These are phyloP conservation scores for Cybosia mesomella DNA, from an alignment of 2,888 invertebrate genomes.

Conservation along the genomic window DNA sequence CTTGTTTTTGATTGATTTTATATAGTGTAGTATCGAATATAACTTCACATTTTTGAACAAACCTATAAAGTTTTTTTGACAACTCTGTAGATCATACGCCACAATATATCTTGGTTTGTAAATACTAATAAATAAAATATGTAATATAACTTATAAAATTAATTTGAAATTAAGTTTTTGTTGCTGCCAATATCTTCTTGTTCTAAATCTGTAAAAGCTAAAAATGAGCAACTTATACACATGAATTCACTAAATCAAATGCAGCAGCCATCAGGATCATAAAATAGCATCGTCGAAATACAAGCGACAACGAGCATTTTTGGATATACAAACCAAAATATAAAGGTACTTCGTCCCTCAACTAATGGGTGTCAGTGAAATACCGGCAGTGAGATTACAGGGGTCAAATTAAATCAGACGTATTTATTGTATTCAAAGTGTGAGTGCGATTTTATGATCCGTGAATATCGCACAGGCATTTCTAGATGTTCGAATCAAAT, in stretches of 20 bases:
- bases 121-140: too few species aligned
- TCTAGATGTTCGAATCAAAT: constrained; percentile 86
- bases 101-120: too few species aligned
- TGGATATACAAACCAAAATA: constrained; percentile 70
- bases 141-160: too few species aligned
- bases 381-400: constrained; percentile 56
- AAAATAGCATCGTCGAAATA: constrained; percentile 71
- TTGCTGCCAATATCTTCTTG: too few species aligned
- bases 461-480: constrained; percentile 86
- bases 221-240: constrained; percentile 29
- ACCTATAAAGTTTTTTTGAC: too few species aligned
- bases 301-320: constrained; percentile 67
- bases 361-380: constrained; percentile 61
- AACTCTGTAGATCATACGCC: too few species aligned
- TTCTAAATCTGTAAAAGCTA: too few species aligned
- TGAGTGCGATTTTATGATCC: constrained; percentile 85
- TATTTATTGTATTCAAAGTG: constrained; percentile 71
- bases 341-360: constrained; percentile 63
- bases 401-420: constrained; percentile 78
- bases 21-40: too few species aligned
- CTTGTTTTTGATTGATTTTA: too few species aligned
- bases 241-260: constrained; percentile 64
- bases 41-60: too few species aligned
- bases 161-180: too few species aligned
- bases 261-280: constrained; percentile 60